phyloP scores from a whole-genome alignment of 2,888 invertebrate genomes.

The Eilema griseolum region DNA sequence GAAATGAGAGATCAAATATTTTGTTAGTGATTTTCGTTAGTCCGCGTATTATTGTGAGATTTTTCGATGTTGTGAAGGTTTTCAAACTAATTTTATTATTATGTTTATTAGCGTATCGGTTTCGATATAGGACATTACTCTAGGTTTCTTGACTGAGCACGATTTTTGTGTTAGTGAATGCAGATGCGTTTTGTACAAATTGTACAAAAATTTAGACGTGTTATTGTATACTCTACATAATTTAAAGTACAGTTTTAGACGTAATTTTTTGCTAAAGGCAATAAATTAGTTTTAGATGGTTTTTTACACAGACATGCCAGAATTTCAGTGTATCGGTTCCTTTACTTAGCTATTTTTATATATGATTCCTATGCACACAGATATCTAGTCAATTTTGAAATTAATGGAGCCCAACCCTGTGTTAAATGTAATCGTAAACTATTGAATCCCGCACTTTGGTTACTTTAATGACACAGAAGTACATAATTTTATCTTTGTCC shows the following conservation, averaged over 20 bases:
- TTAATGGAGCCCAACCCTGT: constrained; percentile 80
- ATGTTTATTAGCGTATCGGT: constrained; percentile 60
- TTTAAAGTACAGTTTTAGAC: constrained; percentile 81
- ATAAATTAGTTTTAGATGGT: constrained; percentile 75
- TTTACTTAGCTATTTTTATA: constrained; percentile 83
- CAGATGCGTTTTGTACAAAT: constrained; percentile 78
- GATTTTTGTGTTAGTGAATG: constrained; percentile 70
- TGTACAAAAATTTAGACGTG: constrained; percentile 81
- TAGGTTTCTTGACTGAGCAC: constrained; percentile 76
- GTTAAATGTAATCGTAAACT: constrained; percentile 69
- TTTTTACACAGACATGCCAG: constrained; percentile 80
- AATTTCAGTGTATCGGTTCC: constrained; percentile 84
- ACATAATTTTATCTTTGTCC: constrained; percentile 79
- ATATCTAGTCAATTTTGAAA: constrained; percentile 87
- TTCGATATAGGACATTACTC: constrained; percentile 60
- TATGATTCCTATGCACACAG: constrained; percentile 86
- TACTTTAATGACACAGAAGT: constrained; percentile 75
- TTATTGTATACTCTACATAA: constrained; percentile 80
- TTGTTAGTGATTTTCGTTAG: constrained; percentile 71
- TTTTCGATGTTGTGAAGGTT: constrained; percentile 65
- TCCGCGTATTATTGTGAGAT: constrained; percentile 68
- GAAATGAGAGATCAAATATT: constrained; percentile 59
- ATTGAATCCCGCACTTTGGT: constrained; percentile 74
- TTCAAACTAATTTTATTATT: constrained; percentile 59
- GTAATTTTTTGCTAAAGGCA: constrained; percentile 79